Evolutionary conservation across 1,140 invertebrate species (phyloP), one percentile per base, ranked within the genome.

Genomic region (Macrostomum lignano): DNA sequence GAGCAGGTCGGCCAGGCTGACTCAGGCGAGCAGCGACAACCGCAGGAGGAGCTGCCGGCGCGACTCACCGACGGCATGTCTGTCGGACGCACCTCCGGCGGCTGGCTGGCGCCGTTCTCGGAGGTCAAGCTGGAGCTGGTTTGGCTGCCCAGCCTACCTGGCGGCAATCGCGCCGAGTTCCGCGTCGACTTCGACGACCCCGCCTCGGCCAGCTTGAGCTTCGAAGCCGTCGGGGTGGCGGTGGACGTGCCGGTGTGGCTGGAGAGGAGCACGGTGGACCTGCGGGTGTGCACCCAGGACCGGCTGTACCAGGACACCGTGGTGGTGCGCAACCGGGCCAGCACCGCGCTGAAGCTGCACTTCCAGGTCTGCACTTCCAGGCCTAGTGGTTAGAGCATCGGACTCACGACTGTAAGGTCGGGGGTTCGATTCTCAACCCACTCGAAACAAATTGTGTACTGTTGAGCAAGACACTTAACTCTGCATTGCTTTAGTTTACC

Each of bases 161-260:
- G 52, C 21, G 42, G 42, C 38, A 46, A 47, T 3, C 44, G 49
- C 15, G 34, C 44, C n/a, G 48, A 54, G 17, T 55, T 55, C 33
- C 36, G 46, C 2, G 36, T 55, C 17, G 36, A 42, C 0, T 55
- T 55, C 30, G 21, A 40, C 26, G 52, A 54, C 36, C 41, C 48
- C 7, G 38, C 46, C 9, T 49, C 49, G n/a, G n/a, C n/a, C n/a
- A n/a, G n/a, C n/a, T n/a, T 55, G 14, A 39, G 44, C 1, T 35
- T 58, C 1, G 36, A 37, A 32, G 42, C 43, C 6, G 15, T 46
- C 7, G 55, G 43, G 13, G 47, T 43, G 38, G 53, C 54, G 10
- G 51, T 56, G 29, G 53, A 59, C 44, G 50, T 59, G 2, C 56
- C 55, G 7, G 53, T 59, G 14, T 58, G 48, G 49, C 47, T 58